Evolutionary conservation across 2,888 invertebrate genomes (phyloP), one percentile per base, ranked within the genome.

Genomic region (Cheilosia pagana): DNA sequence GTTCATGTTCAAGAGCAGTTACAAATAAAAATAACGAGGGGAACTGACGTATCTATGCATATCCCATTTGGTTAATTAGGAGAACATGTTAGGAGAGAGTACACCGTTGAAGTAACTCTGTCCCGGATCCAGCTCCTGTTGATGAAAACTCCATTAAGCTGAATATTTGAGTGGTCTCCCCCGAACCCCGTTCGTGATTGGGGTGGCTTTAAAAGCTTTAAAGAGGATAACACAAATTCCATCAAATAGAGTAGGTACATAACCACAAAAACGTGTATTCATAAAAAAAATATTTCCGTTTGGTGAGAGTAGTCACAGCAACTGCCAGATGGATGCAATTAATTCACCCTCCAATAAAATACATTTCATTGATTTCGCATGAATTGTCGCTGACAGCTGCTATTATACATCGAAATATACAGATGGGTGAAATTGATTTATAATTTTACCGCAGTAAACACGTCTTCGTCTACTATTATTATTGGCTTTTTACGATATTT

Each of bases 1-100:
- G 67, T 71, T 76, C 76, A 70, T 81, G 81, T 76, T 81, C 48
- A 76, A 76, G 50, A 21, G 53, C 45, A 79, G 52, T 79, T 28
- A 79, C 65, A 65, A 59, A 23, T n/a, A 43, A 71, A 50, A 60
- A 52, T 3, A 53, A 43, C 41, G 45, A 39, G 16, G 53, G 52
- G 48, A 68, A 14, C 67, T 23, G 68, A 57, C 35, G 45, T 52
- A 71, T 71, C 10, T 59, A 50, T 65, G 65, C 59, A 71, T 59
- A 71, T 71, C 25, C 52, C 52, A 78, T 72, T 78, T 59, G 68
- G 74, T 74, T 81, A 81, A 81, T 81, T 79, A 74, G 65, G 53
- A 45, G 60, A 52, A 60, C 79, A 43, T 25, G 16, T 14, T 60
- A n/a, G 55, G 39, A 53, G 48, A 74, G 43, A 35, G 35, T 35